Base-by-base conservation (phyloP, 2,888 invertebrate genomes). In the Tetropium fuscum region DNA sequence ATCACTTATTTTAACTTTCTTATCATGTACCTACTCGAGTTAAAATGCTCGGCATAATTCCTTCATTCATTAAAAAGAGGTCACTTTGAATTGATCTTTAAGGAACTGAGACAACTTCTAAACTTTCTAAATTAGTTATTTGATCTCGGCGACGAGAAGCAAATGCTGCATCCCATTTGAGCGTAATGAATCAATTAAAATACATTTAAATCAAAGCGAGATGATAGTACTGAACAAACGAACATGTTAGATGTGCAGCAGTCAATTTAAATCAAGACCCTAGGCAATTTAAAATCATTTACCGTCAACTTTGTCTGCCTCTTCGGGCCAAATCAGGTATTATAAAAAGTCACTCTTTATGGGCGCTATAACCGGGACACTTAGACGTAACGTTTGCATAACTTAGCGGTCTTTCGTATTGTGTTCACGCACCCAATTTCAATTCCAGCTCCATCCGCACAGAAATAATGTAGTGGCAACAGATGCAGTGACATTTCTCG, bases 281-380 rank as follows among this genome's bases (percentile, higher is more conserved):
- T 59, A 60, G 67, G 74, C 71, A 71, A 74, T 76, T 74, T 74
- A 75, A 74, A 74, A 76, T 74, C 76, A 74, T 76, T 76, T 75
- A 75, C 69, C 71, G 72, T 68, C 73, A 70, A 73, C 73, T 74
- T 65, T 68, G 72, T 70, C 71, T 70, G 68, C 69, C 58, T 64
- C 68, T 69, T 65, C 71, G 64, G 45, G 63, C 74, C 74, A 74
- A 74, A 76, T 73, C 72, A 62, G 75, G 74, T 54, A 64, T 68
- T 36, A 48, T 62, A 72, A 74, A 74, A 73, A 71, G n/a, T n/a
- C n/a, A n/a, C n/a, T n/a, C n/a, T n/a, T n/a, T n/a, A n/a, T n/a
- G 5, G 11, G 19, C n/a, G 6, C 11, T 8, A 5, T 7, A 40
- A 40, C 5, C 10, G n/a, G n/a, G 20, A 27, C 10, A 27, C 10